Conservation (phyloP, 2,888 invertebrate genomes). For the Caenorhabditis sp. region DNA sequence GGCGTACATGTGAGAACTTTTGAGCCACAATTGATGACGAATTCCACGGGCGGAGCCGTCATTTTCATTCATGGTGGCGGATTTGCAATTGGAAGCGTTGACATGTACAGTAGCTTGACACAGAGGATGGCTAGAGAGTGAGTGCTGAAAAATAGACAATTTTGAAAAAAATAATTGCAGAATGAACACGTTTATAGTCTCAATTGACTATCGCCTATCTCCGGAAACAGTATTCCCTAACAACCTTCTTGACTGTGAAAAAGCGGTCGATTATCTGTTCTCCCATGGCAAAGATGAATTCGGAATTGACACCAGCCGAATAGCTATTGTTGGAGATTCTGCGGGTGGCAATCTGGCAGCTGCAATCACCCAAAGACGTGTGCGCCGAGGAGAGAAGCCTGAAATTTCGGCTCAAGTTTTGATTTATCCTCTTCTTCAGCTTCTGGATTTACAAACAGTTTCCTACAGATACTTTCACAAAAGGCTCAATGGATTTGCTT, state of each 20-base stretch:
- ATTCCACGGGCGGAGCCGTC: constrained; percentile 66
- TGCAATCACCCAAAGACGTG: constrained; percentile 62
- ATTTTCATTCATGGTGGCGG: constrained; percentile 76
- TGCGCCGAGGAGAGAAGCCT: constrained; percentile 36
- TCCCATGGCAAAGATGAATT: constrained; percentile 51
- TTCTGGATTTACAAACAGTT: constrained; percentile 79
- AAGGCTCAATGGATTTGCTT: constrained; percentile 62
- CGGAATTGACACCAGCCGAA: constrained; percentile 65
- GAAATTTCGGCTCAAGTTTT: constrained; percentile 73
- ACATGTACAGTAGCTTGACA: constrained; percentile 68
- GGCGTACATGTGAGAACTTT: constrained; percentile 62
- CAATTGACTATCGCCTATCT: constrained; percentile 79
- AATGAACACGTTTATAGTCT: constrained; percentile 63
- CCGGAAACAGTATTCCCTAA: constrained; percentile 80
- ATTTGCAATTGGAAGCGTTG: constrained; percentile 69
- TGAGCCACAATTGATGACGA: constrained; percentile 42
- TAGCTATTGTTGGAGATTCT: constrained; percentile 74
- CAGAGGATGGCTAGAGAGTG: constrained; percentile 64
- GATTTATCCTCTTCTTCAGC: constrained; percentile 79
- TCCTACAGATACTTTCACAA: constrained; percentile 70
- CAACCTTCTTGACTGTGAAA: constrained; percentile 79
- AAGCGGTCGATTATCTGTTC: constrained; percentile 78
- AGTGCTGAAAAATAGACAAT: constrained; percentile 20
- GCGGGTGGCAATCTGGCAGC: constrained; percentile 75
- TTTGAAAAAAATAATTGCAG: no score